A percentile compares a stretch with the other conserved stretches of the same genome.
Evolutionary conservation across 1,140 invertebrate species (phyloP).

Genomic region (Drosophila funebris): DNA sequence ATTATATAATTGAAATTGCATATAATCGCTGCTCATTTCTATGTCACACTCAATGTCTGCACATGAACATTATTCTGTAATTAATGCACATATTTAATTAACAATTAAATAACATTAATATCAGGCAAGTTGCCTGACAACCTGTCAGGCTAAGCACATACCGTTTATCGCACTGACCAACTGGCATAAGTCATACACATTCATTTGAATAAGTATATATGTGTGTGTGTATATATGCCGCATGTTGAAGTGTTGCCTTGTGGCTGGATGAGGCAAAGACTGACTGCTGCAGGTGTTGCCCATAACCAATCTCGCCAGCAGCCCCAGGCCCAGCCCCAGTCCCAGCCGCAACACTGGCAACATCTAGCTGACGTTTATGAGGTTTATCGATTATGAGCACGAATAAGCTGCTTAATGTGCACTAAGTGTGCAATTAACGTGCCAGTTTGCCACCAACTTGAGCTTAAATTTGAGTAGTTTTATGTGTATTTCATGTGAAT

Average conservation of each 20-base stretch:
- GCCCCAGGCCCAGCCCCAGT: too few species aligned
- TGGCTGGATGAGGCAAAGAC: slow-evolving; percentile 7
- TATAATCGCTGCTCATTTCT: slow-evolving; percentile 19
- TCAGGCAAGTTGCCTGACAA: slow-evolving; percentile 1
- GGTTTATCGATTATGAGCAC: slow-evolving; percentile 73
- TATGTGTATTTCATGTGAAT: not conserved
- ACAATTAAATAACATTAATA: slow-evolving; percentile 65
- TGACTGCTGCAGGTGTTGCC: slow-evolving; percentile 46
- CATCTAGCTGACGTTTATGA: slow-evolving; percentile 45
- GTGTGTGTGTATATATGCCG: slow-evolving; percentile 12
- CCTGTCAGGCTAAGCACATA: slow-evolving; percentile 16
- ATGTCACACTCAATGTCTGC: not conserved
- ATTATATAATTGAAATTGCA: slow-evolving; percentile 54
- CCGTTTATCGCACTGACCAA: slow-evolving; percentile 32
- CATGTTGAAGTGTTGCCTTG: slow-evolving; percentile 55
- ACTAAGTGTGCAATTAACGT: slow-evolving; percentile 70
- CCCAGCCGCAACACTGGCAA: slow-evolving; percentile 20
- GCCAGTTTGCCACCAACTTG: slow-evolving; percentile 48
- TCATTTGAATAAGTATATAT: slow-evolving; percentile 20
- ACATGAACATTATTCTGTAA: slow-evolving; percentile 22
- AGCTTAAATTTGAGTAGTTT: slow-evolving; percentile 33
- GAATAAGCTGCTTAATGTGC: slow-evolving; percentile 54
- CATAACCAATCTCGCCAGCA: not conserved
- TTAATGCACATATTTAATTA: slow-evolving; percentile 66
- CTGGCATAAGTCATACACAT: slow-evolving; percentile 18